Evolutionary conservation across 1,140 invertebrate genomes (phyloP), one percentile per base, ranked within the genome.

Genomic region (Monochamus saltuarius): DNA sequence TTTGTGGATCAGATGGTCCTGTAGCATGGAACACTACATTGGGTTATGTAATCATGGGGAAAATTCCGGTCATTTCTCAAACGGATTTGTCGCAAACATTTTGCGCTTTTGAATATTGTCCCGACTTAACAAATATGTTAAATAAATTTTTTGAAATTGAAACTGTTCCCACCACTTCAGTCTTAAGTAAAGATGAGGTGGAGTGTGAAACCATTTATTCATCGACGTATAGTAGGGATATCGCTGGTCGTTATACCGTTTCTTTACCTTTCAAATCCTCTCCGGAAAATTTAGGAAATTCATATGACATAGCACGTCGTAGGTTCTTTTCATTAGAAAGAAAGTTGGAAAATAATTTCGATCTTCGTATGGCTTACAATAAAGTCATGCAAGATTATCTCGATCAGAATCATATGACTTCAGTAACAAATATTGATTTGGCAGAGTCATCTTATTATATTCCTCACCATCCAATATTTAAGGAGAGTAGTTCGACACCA

Each of bases 41-140:
- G 4, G 47, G 22, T 11, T 50, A 50, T 8, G 35, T 50, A 34
- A 50, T 50, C 10, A 50, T 50, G 47, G 47, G 47, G 10, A 50
- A 50, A 14, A 14, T 36, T 22, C 17, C 47, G 8, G 17, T 50
- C 8, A 50, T 16, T 16, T 47, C 45, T 22, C 10, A 16, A n/a
- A 13, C 11, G 10, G 4, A 16, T 13, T n/a, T 0, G 13, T 14
- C 7, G 17, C 2, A 50, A n/a, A 10, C 34, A 13, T 50, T 50
- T 50, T 3, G 13, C 47, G 13, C 34, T 50, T 10, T 16, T 29
- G 47, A 29, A 50, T 34, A 29, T 22, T 10, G 34, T 22, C 17
- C 47, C 47, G 19, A 1, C 34, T 35, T 6, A 50, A 50, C n/a
- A n/a, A 50, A 10, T 29, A 9, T 50, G 8, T 8, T 50, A 4